Conservation (phyloP, 2,888 invertebrate genomes). For the Euzophera pinguis region DNA sequence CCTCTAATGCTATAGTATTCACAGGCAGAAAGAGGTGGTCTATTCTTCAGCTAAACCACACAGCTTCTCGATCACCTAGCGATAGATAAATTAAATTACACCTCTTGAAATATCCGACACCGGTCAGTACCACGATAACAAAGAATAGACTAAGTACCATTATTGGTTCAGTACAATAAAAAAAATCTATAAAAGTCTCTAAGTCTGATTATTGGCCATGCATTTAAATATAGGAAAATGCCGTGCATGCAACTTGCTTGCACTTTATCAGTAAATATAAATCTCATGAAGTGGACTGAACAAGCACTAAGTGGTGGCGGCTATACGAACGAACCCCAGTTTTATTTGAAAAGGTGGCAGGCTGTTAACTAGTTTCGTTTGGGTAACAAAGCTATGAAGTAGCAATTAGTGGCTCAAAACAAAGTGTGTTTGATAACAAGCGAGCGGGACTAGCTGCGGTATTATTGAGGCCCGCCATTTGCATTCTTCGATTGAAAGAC, state of each 20-base stretch:
- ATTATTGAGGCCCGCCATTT: background rate
- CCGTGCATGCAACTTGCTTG: slow-evolving; percentile 22
- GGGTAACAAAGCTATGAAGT: slow-evolving; percentile 56
- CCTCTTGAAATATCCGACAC: too few species aligned
- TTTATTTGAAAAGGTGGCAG: slow-evolving; percentile 24
- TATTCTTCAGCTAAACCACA: too few species aligned
- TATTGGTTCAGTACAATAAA: too few species aligned
- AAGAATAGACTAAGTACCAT: too few species aligned
- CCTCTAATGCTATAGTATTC: too few species aligned
- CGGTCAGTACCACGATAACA: too few species aligned
- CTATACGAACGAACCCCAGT: slow-evolving; percentile 22
- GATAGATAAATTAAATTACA: too few species aligned
- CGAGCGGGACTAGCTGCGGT: background rate
- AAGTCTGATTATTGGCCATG: background rate
- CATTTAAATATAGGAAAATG: slow-evolving; percentile 26
- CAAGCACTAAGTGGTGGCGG: background rate
- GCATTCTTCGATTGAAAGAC: background rate
- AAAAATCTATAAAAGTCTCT: too few species aligned
- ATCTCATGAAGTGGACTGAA: slow-evolving; percentile 18
- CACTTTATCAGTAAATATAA: slow-evolving; percentile 26
- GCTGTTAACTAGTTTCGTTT: slow-evolving; percentile 23
- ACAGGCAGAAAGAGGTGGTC: too few species aligned
- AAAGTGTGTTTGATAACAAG: slow-evolving; percentile 44
- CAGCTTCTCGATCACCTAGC: too few species aligned
- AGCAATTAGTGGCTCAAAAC: slow-evolving; percentile 52